Base-by-base conservation (phyloP, 2,797 vertebrate species). In the Morus bassanus region DNA sequence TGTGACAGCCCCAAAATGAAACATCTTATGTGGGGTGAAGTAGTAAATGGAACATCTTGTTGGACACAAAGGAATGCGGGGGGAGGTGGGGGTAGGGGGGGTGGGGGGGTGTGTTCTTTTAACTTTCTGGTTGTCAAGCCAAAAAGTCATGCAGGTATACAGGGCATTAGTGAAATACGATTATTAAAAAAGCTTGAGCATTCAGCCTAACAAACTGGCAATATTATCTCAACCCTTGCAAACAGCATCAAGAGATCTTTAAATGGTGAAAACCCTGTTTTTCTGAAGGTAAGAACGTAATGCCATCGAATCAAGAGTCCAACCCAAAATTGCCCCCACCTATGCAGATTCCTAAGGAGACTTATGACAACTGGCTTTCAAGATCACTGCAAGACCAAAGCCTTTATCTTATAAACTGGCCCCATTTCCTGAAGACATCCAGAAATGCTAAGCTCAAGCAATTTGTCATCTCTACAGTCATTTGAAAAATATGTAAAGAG, bases 401-500 rank as follows among this genome's bases (percentile, higher is more conserved):
- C 9, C 53, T 60, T 93, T 72, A 61, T 85, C 53, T 85, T 43
- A 35, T 21, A 92, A 91, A 76, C 28, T 50, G 45, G 76, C 33
- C n/a, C 59, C 31, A 16, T 90, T 88, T 91, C 91, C 85, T 94
- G 57, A 93, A 90, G 43, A 59, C 61, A 81, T 69, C 80, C 82
- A 88, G 39, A 12, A 88, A 61, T 6, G 27, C 46, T 65, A 89
- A 91, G 53, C 85, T 94, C 69, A 63, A 91, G 74, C 67, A 78
- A 76, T 90, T 69, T 96, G 51, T 81, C 76, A 84, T 76, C 67
- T 63, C 70, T 54, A 59, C 19, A 87, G 67, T 81, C 43, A 94
- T 89, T 81, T 81, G 19, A 88, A 90, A 92, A 95, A 70, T 80
- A 94, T 53, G 39, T 82, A 45, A 74, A 85, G 53, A 76, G 46